These are phyloP conservation scores for Lasiurus cinereus DNA, from an alignment of 2,113 vertebrate species.

Conservation along the genomic window DNA sequence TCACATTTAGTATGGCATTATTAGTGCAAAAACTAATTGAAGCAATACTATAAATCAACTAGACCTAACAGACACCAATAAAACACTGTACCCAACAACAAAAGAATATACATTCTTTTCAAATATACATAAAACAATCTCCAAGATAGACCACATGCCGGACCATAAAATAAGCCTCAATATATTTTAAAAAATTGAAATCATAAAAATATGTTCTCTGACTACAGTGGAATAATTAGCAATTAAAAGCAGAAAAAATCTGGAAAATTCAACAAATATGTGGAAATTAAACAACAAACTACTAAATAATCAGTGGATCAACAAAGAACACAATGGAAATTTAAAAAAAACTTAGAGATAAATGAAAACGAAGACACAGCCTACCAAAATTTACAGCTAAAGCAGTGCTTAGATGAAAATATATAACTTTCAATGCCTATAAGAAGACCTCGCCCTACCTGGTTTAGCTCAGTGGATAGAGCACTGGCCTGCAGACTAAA, in stretches of 20 bases:
- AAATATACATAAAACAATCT: background rate
- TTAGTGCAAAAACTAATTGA: conserved; percentile 12
- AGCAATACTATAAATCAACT: background rate
- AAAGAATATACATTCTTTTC: background rate
- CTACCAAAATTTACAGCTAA: background rate
- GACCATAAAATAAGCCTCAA: background rate
- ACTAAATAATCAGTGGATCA: background rate
- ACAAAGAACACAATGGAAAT: conserved; percentile 29
- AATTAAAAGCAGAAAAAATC: conserved; percentile 11
- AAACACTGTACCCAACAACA: conserved; percentile 27
- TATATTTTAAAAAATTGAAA: background rate
- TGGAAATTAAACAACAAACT: background rate
- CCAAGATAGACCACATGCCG: background rate
- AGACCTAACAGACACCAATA: background rate
- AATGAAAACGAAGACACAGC: conserved; percentile 9
- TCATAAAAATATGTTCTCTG: conserved; percentile 26
- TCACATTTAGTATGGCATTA: background rate
- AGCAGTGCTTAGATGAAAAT: background rate
- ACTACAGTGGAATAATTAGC: background rate
- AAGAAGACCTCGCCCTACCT: background rate
- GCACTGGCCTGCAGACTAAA: too few species aligned
- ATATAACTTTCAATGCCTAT: background rate
- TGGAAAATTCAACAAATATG: background rate
- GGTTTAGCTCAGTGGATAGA: too few species aligned
- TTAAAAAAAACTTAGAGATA: conserved; percentile 1